Evolutionary conservation across 2,113 vertebrate genomes (phyloP).

Genomic region (Cathartes aura): DNA sequence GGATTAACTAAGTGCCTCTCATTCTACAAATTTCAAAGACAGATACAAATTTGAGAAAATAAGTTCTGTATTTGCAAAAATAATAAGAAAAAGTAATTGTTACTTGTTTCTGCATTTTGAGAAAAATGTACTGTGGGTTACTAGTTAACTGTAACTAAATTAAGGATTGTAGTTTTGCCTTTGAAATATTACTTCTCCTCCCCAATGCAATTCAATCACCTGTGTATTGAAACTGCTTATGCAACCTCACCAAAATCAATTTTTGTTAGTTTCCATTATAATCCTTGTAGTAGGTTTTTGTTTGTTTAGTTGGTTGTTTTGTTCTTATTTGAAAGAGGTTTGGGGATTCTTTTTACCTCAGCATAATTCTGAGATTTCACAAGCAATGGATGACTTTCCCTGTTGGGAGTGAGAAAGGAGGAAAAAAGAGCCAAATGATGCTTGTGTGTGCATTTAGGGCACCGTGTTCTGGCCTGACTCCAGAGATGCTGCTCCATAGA

Average conservation of each 20-base stretch:
- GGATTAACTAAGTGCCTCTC: not conserved
- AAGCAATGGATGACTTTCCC: not conserved
- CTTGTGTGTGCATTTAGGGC: not conserved
- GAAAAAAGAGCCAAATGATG: not conserved
- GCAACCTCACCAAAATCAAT: not conserved
- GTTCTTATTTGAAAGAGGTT: not conserved
- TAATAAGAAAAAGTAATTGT: not conserved
- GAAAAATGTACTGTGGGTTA: not conserved
- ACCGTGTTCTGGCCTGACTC: not conserved
- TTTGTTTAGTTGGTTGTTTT: not conserved
- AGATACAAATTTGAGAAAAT: not conserved
- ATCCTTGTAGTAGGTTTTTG: not conserved
- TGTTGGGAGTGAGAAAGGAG: not conserved
- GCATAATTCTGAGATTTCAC: not conserved
- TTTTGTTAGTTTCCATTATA: not conserved
- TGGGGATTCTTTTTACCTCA: not conserved
- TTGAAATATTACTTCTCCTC: not conserved
- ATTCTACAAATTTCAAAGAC: not conserved
- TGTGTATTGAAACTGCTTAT: not conserved
- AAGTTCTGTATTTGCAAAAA: not conserved
- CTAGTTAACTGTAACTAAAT: not conserved
- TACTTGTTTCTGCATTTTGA: not conserved
- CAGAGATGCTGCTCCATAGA: not conserved
- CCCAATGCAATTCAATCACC: not conserved
- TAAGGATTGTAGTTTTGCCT: not conserved